Percentiles rank a stretch among this genome's conserved stretches.
Conservation (phyloP, 2,113 vertebrate genomes). For the Meles meles region DNA sequence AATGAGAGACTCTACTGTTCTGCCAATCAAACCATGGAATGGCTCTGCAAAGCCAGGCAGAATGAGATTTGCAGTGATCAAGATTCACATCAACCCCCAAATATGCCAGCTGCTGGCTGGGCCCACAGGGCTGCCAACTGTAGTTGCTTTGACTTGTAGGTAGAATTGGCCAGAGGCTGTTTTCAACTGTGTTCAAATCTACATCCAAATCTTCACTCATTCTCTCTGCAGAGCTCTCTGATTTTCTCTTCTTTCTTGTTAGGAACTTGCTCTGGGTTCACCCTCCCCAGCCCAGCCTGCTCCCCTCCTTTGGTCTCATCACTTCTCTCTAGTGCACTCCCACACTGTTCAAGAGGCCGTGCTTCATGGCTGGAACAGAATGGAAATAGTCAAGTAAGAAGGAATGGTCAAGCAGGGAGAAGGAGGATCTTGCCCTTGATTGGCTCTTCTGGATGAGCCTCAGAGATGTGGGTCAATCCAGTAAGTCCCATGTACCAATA, state of each 20-base stretch:
- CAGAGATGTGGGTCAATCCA: background rate
- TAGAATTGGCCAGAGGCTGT: background rate
- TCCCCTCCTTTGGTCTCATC: background rate
- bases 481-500: background rate
- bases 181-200: background rate
- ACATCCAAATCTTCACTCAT: background rate
- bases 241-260: background rate
- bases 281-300: background rate
- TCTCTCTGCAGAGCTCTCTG: background rate
- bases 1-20: background rate
- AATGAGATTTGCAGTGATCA: too few species aligned
- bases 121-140: too few species aligned
- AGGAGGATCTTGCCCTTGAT: background rate
- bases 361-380: background rate
- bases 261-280: background rate
- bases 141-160: background rate
- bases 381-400: background rate
- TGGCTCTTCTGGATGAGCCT: background rate
- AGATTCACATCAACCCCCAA: too few species aligned
- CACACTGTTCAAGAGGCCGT: rapidly evolving
- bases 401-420: background rate
- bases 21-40: background rate
- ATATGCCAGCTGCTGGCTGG: background rate
- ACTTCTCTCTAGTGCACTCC: background rate
- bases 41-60: background rate